Conservation (phyloP, 2,797 vertebrate genomes). For the Sylvia borin region DNA sequence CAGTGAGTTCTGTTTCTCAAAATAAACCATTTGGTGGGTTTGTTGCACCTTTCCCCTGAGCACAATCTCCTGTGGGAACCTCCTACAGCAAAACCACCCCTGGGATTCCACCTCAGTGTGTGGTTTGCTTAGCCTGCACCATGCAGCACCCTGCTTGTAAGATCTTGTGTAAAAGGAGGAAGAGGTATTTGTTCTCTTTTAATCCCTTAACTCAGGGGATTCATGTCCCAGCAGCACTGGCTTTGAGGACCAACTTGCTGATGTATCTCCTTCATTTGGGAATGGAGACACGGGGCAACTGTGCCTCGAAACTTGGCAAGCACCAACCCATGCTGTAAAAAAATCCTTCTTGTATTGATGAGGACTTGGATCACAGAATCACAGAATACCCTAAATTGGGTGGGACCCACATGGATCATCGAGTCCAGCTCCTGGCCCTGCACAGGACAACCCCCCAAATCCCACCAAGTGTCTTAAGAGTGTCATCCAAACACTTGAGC, state of each 20-base stretch:
- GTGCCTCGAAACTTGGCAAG: background rate
- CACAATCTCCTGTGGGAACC: background rate
- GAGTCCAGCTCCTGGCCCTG: background rate
- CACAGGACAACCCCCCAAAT: background rate
- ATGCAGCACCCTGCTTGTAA: background rate
- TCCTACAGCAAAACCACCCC: background rate
- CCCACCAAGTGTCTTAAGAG: too few species aligned
- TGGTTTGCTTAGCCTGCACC: background rate
- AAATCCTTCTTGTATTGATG: background rate
- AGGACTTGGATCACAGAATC: background rate
- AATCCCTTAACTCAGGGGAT: background rate
- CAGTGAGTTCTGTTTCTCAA: background rate
- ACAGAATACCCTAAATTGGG: background rate
- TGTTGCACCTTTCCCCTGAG: background rate
- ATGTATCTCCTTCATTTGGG: background rate
- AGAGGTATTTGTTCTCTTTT: background rate
- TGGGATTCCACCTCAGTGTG: background rate
- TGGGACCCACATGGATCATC: rapidly evolving
- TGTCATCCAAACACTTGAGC: background rate
- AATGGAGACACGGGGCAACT: background rate
- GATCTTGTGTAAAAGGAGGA: background rate
- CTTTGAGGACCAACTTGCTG: background rate
- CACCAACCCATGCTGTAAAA: background rate
- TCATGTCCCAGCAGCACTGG: background rate
- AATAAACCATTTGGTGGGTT: background rate